phyloP scores from a whole-genome alignment of 2,113 vertebrate genomes.

The Leptocoma aspasia region DNA sequence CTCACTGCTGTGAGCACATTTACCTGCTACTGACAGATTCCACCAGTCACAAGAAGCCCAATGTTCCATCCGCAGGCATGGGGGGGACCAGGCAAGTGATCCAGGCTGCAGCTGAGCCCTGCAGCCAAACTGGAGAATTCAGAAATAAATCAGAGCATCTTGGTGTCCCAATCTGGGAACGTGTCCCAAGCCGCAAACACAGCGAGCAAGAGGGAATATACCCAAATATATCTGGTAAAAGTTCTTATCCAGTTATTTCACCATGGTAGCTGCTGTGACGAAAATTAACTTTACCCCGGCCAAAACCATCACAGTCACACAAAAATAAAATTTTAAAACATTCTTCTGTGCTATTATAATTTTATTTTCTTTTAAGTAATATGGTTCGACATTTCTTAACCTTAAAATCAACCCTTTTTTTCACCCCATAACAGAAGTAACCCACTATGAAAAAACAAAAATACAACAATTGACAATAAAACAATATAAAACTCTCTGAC shows the following conservation, averaged over 20 bases:
- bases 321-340: neutral
- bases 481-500: neutral
- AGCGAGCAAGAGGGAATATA: neutral
- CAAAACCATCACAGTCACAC: neutral
- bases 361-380: neutral
- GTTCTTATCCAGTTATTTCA: neutral
- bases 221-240: neutral
- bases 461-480: neutral
- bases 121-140: neutral
- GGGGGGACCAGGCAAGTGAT: neutral
- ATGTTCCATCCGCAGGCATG: accelerated
- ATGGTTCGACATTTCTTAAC: neutral
- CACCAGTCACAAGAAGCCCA: neutral
- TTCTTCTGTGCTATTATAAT: neutral
- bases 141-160: neutral
- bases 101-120: neutral
- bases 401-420: neutral
- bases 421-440: neutral
- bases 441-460: neutral
- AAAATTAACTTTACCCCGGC: neutral
- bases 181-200: accelerated
- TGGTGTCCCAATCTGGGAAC: neutral
- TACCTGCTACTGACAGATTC: neutral
- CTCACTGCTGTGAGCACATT: neutral
- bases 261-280: neutral